Evolutionary conservation across 2,797 vertebrate genomes (phyloP).

Genomic region (Leptoclinus maculatus): DNA sequence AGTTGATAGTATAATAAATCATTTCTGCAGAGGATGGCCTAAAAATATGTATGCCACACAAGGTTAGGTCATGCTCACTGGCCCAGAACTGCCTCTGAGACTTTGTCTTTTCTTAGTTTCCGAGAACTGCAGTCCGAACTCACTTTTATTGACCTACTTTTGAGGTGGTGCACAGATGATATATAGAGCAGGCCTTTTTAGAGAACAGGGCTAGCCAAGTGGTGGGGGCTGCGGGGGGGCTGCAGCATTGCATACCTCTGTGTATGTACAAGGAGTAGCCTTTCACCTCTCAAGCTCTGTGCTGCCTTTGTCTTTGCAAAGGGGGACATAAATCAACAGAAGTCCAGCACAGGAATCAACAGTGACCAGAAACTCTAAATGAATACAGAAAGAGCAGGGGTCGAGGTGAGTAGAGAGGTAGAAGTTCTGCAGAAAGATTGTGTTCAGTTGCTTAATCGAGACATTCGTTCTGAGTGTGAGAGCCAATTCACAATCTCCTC

Average conservation of each 20-base stretch:
- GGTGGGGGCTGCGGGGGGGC: slow-evolving; percentile 44
- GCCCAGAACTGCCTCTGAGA: slow-evolving; percentile 54
- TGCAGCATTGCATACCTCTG: slow-evolving; percentile 71
- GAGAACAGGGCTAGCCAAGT: slow-evolving; percentile 50
- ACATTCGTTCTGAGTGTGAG: slow-evolving; percentile 52
- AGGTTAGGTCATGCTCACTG: slow-evolving; percentile 36
- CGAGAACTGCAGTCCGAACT: slow-evolving; percentile 59
- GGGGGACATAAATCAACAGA: slow-evolving; percentile 72
- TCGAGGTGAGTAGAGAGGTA: slow-evolving; percentile 20
- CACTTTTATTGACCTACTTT: slow-evolving; percentile 83
- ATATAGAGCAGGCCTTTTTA: slow-evolving; percentile 69
- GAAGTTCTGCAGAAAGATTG: slow-evolving; percentile 32
- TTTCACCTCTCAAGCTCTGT: slow-evolving; percentile 75
- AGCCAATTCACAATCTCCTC: slow-evolving; percentile 52
- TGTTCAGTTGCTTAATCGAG: slow-evolving; percentile 43
- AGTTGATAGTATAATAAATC: slow-evolving; percentile 2
- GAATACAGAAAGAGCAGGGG: slow-evolving; percentile 15
- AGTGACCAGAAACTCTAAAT: slow-evolving; percentile 34
- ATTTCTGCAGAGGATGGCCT: slow-evolving; percentile 23
- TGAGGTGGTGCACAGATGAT: slow-evolving; percentile 73
- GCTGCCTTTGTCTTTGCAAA: slow-evolving; percentile 73
- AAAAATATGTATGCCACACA: slow-evolving; percentile 45
- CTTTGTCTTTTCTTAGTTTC: slow-evolving; percentile 51
- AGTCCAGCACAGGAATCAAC: slow-evolving; percentile 43
- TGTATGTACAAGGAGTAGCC: slow-evolving; percentile 71